A percentile compares a stretch with the other conserved stretches of the same genome.
These are phyloP conservation scores for Myoxocephalus aenaeus DNA, from an alignment of 2,797 vertebrate genomes.

Conservation along the genomic window DNA sequence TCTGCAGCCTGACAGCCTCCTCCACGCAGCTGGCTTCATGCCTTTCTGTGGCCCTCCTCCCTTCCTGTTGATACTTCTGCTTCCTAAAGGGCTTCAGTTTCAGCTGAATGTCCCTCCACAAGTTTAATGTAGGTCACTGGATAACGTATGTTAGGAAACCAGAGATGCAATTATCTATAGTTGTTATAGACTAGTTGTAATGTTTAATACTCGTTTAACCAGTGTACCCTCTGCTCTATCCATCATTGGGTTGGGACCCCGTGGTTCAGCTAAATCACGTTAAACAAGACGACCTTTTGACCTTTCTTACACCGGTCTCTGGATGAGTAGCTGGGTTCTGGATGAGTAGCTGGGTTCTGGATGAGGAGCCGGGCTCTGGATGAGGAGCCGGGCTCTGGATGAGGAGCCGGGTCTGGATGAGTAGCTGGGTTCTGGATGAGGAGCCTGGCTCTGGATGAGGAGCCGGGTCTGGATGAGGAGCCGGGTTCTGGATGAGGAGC, in stretches of 20 bases:
- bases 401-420: too few relatives aligned
- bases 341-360: too few relatives aligned
- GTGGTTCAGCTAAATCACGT: too few relatives aligned
- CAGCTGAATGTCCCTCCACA: conserved; percentile 19
- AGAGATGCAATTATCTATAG: background rate
- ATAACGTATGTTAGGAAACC: conserved; percentile 8
- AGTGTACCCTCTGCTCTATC: background rate
- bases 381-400: too few relatives aligned
- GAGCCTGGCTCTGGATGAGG: too few relatives aligned
- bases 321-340: too few relatives aligned
- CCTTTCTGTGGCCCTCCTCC: conserved; percentile 29
- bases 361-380: too few relatives aligned
- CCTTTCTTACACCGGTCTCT: too few relatives aligned
- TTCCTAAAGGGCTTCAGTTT: conserved; percentile 19
- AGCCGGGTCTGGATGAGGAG: too few relatives aligned
- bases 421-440: too few relatives aligned
- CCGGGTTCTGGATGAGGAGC: too few relatives aligned
- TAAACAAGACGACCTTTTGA: too few relatives aligned
- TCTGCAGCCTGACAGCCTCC: conserved; percentile 57
- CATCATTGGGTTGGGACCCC: background rate
- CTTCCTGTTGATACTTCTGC: conserved; percentile 13
- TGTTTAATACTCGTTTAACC: background rate
- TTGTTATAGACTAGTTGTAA: background rate
- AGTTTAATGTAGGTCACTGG: conserved; percentile 12
- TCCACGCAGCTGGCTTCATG: conserved; percentile 54